Conservation (phyloP, 2,113 vertebrate genomes). For the Psilopogon haemacephalus region DNA sequence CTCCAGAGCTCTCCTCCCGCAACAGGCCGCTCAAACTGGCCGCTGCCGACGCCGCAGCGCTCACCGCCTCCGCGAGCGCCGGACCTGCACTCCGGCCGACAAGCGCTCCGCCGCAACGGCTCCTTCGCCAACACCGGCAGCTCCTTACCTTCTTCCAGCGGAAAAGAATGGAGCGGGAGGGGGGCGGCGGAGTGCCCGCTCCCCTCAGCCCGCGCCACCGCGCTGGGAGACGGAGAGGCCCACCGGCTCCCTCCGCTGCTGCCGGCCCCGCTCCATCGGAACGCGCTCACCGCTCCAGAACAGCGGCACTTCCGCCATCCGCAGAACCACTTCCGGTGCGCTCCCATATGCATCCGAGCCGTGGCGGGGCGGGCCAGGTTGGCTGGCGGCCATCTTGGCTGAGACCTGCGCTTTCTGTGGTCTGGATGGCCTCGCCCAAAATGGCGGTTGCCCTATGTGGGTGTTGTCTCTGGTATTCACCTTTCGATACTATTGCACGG, state of each 20-base stretch:
- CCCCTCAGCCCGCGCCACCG: constrained; percentile 40
- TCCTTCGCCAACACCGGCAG: background rate
- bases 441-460: rapidly evolving
- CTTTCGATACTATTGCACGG: rapidly evolving
- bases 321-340: background rate
- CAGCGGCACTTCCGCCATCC: background rate
- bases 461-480: rapidly evolving
- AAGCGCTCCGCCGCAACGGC: rapidly evolving
- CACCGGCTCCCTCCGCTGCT: background rate
- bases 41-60: background rate
- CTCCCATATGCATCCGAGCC: background rate
- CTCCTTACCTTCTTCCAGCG: constrained; percentile 16
- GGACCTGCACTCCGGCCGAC: rapidly evolving
- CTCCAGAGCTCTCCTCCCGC: background rate
- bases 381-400: constrained; percentile 9
- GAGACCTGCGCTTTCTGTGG: background rate
- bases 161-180: constrained; percentile 57
- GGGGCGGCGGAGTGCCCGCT: constrained; percentile 31
- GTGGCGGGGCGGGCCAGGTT: background rate
- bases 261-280: background rate
- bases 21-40: background rate
- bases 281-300: background rate
- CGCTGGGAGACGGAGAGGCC: background rate
- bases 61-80: too few relatives aligned
- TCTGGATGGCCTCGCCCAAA: background rate